A percentile compares a stretch with the other conserved stretches of the same genome.
Evolutionary conservation across 2,113 vertebrate species (phyloP).

Genomic region (Ondatra zibethicus): DNA sequence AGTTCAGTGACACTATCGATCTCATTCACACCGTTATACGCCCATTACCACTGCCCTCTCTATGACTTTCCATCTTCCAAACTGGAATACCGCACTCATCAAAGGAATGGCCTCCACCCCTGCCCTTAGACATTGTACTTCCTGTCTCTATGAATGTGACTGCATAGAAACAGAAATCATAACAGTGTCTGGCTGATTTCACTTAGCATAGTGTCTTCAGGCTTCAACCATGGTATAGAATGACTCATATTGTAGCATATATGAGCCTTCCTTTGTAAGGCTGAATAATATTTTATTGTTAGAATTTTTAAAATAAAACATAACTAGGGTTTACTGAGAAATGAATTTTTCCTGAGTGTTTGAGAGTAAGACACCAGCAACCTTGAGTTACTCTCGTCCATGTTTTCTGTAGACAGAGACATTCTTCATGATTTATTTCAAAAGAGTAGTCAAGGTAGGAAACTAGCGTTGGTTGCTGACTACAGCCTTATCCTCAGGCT

Average conservation of each 20-base stretch:
- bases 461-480: not conserved
- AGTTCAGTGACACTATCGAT: not conserved
- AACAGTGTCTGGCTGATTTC: not conserved
- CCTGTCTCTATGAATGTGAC: not conserved
- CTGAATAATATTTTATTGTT: slow-evolving; percentile 11
- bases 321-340: not conserved
- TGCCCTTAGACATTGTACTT: not conserved
- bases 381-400: not conserved
- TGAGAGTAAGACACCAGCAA: not conserved
- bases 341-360: not conserved
- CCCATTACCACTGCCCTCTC: not conserved
- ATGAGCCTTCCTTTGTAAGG: slow-evolving; percentile 2
- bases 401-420: not conserved
- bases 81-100: not conserved
- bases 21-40: not conserved
- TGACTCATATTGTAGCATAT: not conserved
- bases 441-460: not conserved
- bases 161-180: not conserved
- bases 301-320: not conserved
- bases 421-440: slow-evolving; percentile 44
- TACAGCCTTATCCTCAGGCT: not conserved
- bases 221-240: not conserved
- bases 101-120: not conserved
- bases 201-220: not conserved
- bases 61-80: not conserved